phyloP scores from a whole-genome alignment of 1,140 invertebrate genomes.

The Brachionus rubens region DNA sequence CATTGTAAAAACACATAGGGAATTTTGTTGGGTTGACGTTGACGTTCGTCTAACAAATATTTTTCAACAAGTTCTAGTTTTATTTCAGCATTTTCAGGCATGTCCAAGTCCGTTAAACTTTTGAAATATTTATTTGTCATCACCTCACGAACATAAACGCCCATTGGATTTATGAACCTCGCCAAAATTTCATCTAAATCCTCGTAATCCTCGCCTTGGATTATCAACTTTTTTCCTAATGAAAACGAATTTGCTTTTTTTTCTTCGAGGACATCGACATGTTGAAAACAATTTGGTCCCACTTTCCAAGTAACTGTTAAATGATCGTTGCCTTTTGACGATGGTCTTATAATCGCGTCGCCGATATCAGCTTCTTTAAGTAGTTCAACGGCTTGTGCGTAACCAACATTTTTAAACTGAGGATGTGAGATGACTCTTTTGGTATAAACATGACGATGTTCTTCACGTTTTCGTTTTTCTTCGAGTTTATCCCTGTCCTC shows the following conservation, averaged over 20 bases:
- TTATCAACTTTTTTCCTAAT: constrained; percentile 81
- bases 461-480: constrained; percentile 75
- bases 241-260: constrained; percentile 95
- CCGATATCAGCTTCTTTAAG: constrained; percentile 77
- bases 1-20: constrained; percentile 60
- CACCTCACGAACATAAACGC: constrained; percentile 81
- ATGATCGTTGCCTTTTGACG: constrained; percentile 79
- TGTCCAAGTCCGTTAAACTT: neutral
- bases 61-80: constrained; percentile 34
- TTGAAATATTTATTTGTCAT: constrained; percentile 86
- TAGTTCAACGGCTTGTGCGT: constrained; percentile 82
- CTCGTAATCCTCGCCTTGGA: constrained; percentile 80
- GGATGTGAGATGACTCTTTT: constrained; percentile 90
- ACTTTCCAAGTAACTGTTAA: constrained; percentile 98
- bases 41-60: constrained; percentile 54
- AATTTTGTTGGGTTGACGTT: constrained; percentile 54
- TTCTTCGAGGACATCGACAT: constrained; percentile 81
- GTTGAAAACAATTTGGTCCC: constrained; percentile 80
- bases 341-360: constrained; percentile 90
- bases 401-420: constrained; percentile 93
- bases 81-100: constrained; percentile 51
- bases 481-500: constrained; percentile 74
- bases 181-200: constrained; percentile 99
- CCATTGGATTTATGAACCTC: constrained; percentile 91
- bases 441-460: constrained; percentile 51